Percentiles rank a stretch among this genome's conserved stretches.
Conservation (phyloP, 2,888 invertebrate genomes). For the Poecilus cupreus region DNA sequence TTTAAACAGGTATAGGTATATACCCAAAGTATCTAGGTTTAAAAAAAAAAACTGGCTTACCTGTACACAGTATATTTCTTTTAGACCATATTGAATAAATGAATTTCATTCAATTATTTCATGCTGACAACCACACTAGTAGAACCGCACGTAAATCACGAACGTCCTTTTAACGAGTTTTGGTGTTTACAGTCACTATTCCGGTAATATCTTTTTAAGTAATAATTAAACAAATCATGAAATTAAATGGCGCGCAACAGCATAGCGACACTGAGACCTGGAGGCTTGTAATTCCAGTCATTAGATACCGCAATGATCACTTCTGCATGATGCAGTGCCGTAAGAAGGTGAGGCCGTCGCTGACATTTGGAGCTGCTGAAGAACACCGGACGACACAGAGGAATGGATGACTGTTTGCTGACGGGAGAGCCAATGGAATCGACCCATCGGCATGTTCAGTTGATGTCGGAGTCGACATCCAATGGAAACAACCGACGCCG, state of each 20-base stretch:
- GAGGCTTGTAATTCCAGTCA: background rate
- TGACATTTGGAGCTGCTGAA: conserved; percentile 15
- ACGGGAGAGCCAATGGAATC: conserved; percentile 37
- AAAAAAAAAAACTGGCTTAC: background rate
- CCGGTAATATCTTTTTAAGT: background rate
- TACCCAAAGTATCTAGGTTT: no score
- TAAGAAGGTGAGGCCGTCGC: conserved; percentile 2
- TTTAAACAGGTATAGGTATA: no score
- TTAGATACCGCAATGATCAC: conserved; percentile 16
- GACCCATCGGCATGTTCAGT: conserved; percentile 34
- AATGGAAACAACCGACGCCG: conserved; percentile 1
- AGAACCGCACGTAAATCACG: background rate
- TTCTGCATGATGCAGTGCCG: conserved; percentile 7
- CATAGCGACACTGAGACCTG: background rate
- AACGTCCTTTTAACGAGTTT: no score
- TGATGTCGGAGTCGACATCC: conserved; percentile 24
- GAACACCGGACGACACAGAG: conserved; percentile 34
- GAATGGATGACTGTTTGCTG: conserved; percentile 59
- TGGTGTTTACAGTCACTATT: no score
- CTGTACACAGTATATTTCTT: background rate
- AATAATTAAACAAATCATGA: background rate
- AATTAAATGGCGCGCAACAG: background rate
- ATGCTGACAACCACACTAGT: background rate
- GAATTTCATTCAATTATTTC: conserved; percentile 9
- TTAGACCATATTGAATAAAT: background rate